Percentiles rank a stretch among this genome's conserved stretches.
Conservation (phyloP, 2,113 vertebrate genomes). For the Hippocampus zosterae region DNA sequence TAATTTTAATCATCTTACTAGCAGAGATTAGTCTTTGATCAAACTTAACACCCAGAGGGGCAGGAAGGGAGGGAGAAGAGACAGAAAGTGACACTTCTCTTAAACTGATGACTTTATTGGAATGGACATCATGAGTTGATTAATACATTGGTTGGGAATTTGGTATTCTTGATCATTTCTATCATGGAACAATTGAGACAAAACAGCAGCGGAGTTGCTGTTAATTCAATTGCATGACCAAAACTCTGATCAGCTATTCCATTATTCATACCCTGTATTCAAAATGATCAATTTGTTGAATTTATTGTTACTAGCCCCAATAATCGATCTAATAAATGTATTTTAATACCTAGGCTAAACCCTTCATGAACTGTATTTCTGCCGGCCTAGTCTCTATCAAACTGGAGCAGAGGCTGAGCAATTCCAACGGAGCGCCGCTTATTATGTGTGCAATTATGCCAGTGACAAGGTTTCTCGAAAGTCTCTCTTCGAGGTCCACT, state of each 20-base stretch:
- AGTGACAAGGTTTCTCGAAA: constrained; percentile 47
- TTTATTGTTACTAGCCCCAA: not conserved
- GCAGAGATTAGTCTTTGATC: constrained; percentile 65
- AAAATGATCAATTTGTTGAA: not conserved
- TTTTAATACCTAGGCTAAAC: constrained; percentile 9
- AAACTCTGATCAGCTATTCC: not conserved
- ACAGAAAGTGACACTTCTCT: not conserved
- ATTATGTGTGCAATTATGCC: constrained; percentile 57
- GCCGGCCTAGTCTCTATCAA: constrained; percentile 34
- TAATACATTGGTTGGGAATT: not conserved
- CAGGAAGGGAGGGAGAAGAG: not conserved
- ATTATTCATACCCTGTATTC: not conserved
- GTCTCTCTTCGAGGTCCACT: constrained; percentile 36
- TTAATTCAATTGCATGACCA: not conserved
- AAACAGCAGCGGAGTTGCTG: not conserved
- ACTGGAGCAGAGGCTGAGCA: constrained; percentile 45
- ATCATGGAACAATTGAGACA: not conserved
- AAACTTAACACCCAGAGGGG: constrained; percentile 49
- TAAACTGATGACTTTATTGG: not conserved
- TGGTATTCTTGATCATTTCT: not conserved
- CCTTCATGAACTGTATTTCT: constrained; percentile 14
- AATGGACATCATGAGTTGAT: not conserved
- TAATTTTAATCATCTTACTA: constrained; percentile 62
- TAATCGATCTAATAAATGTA: not conserved
- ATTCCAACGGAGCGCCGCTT: constrained; percentile 36